Conservation (phyloP, 2,888 invertebrate genomes). For the Podotricha telesiphe region DNA sequence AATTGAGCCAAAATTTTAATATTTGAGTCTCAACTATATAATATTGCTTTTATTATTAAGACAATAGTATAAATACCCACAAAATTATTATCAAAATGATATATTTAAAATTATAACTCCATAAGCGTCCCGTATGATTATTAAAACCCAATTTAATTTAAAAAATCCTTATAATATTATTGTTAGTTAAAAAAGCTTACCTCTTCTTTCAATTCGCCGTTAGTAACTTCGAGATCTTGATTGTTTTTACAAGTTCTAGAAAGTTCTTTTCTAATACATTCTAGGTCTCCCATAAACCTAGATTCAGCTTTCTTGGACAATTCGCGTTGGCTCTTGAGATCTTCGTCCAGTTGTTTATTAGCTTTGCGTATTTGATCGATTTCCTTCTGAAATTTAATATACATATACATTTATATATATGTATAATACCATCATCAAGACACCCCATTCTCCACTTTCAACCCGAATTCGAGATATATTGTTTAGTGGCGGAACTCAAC, state of each 20-base stretch:
- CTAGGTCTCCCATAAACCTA: slow-evolving; percentile 74
- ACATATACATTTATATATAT: not conserved
- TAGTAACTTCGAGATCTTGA: slow-evolving; percentile 86
- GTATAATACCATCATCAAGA: not conserved
- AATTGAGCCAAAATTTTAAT: too few species aligned
- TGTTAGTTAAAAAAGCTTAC: slow-evolving; percentile 61
- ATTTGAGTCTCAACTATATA: not conserved
- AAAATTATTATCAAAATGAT: not conserved
- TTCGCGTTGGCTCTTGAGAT: slow-evolving; percentile 75
- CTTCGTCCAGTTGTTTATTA: slow-evolving; percentile 74
- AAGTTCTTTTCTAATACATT: slow-evolving; percentile 78
- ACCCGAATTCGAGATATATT: too few species aligned
- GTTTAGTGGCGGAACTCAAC: too few species aligned
- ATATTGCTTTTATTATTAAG: not conserved
- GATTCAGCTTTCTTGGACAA: slow-evolving; percentile 74
- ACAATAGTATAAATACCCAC: not conserved
- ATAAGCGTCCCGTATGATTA: not conserved
- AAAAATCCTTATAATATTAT: not conserved
- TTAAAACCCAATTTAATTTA: not conserved
- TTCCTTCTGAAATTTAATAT: slow-evolving; percentile 60
- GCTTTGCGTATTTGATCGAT: slow-evolving; percentile 66
- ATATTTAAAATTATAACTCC: not conserved
- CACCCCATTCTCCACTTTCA: too few species aligned
- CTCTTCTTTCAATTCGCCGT: slow-evolving; percentile 87
- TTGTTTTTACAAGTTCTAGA: slow-evolving; percentile 81